Evolutionary conservation across 2,113 vertebrate genomes (phyloP).

Genomic region (Ailuropoda melanoleuca): DNA sequence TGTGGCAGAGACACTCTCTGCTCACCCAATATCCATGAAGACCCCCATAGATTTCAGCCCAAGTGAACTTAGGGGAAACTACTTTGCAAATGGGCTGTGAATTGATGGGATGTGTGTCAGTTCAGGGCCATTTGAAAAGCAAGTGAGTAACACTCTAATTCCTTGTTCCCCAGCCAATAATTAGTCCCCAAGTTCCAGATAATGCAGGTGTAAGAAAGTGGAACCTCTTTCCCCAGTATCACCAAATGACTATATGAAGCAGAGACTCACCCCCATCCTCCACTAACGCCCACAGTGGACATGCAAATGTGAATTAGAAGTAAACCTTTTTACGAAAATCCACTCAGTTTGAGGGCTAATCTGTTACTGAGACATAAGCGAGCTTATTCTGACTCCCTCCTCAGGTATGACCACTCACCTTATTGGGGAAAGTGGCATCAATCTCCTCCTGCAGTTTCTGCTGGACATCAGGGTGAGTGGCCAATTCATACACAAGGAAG

Average conservation of each 20-base stretch:
- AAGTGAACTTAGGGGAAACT: neutral
- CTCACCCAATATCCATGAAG: neutral
- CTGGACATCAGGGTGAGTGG: slow-evolving; percentile 60
- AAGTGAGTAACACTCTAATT: neutral
- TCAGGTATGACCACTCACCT: neutral
- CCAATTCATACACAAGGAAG: slow-evolving; percentile 30
- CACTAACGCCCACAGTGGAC: neutral
- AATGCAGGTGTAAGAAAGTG: neutral
- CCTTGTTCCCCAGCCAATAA: neutral
- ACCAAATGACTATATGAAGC: neutral
- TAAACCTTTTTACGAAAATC: neutral
- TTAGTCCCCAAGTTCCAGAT: neutral
- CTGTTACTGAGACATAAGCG: neutral
- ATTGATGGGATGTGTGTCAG: neutral
- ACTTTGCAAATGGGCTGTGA: neutral
- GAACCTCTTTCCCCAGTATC: neutral
- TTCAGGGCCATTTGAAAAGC: neutral
- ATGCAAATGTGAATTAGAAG: neutral
- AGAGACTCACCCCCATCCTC: neutral
- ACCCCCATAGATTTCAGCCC: neutral
- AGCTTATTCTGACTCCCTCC: neutral
- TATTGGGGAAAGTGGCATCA: slow-evolving; percentile 33
- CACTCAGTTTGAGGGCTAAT: neutral
- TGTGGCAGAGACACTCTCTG: neutral
- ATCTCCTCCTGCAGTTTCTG: slow-evolving; percentile 63